Evolutionary conservation across 2,888 invertebrate genomes (phyloP).

Genomic region (Acholoe squamosa): DNA sequence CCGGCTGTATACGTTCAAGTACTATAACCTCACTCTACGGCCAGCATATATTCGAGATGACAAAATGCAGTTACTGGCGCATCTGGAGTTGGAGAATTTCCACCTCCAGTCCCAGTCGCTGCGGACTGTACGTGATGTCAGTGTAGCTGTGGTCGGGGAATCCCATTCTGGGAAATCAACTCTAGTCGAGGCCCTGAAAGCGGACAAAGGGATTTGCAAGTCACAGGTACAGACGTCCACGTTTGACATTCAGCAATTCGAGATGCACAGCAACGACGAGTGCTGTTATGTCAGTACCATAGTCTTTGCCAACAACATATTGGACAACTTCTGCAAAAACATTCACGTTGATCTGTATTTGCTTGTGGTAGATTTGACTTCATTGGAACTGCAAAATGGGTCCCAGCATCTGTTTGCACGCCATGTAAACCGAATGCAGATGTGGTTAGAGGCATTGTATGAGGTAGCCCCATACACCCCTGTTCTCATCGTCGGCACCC

Average conservation of each 20-base stretch:
- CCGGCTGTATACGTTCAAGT: conserved; percentile 70
- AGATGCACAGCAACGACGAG: conserved; percentile 70
- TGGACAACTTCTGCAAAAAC: conserved; percentile 70
- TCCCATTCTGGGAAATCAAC: conserved; percentile 72
- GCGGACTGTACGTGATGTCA: conserved; percentile 69
- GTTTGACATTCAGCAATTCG: conserved; percentile 72
- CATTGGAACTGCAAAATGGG: conserved; percentile 72
- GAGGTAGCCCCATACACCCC: conserved; percentile 72
- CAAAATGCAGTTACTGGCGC: conserved; percentile 68
- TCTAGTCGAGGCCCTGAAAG: conserved; percentile 71
- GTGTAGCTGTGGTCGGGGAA: conserved; percentile 72
- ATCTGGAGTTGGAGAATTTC: conserved; percentile 72
- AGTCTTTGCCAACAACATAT: conserved; percentile 71
- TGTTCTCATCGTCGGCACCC: conserved; percentile 72
- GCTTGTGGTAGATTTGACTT: conserved; percentile 71
- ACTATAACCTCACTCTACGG: conserved; percentile 71
- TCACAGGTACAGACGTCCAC: conserved; percentile 67
- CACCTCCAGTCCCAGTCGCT: conserved; percentile 65
- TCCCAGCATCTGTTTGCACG: conserved; percentile 73
- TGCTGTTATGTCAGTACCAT: conserved; percentile 71
- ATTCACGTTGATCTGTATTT: conserved; percentile 72
- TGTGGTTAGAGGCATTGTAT: conserved; percentile 73
- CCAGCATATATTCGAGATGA: conserved; percentile 70
- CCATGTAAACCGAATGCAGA: conserved; percentile 72
- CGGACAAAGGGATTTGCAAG: conserved; percentile 71